Evolutionary conservation across 2,797 vertebrate species (phyloP), one percentile per base, ranked within the genome.

Genomic region (Nyctibius grandis): DNA sequence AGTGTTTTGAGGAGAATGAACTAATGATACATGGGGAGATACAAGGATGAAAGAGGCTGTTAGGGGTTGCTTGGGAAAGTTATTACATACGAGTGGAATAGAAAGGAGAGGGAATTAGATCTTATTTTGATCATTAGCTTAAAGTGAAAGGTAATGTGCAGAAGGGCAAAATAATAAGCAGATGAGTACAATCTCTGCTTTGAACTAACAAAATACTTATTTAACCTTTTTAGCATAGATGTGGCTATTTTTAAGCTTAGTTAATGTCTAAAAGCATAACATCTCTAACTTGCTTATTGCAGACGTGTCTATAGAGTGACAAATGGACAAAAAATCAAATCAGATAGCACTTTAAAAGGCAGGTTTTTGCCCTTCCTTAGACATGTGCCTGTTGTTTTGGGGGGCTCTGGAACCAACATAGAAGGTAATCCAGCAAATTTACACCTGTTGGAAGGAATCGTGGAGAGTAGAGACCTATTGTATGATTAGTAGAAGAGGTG

Each of bases 31-130:
- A 5, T 18, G 14, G 45, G 36, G 54, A 86, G 21, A 44, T 44
- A 50, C 0, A 53, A 33, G 19, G 59, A 42, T 0, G 0, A 38
- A 91, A 81, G 33, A 70, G 29, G 28, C 15, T 79, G 3, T 25
- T 65, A 4, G 28, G 28, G 18, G 6, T 76, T 88, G 47, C 26
- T 78, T 92, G 42, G 67, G 70, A 76, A 68, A 74, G 51, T 51
- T 85, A 33, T 7, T 85, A 19, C 4, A 0, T 10, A 21, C 13
- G 19, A 53, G 31, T 61, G 22, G 15, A 61, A 10, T 9, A 68
- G 22, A 69, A 80, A 70, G 34, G 34, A 77, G 25, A n/a, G 14
- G n/a, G 31, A 85, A 75, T 19, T 25, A 16, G 34, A 53, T 88
- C 25, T 67, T 42, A 12, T 3, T 90, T 91, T 64, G 18, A 22